Percentiles rank a stretch among this genome's conserved stretches.
Conservation (phyloP, 2,113 vertebrate species). For the Machaerirhynchus nigripectus region DNA sequence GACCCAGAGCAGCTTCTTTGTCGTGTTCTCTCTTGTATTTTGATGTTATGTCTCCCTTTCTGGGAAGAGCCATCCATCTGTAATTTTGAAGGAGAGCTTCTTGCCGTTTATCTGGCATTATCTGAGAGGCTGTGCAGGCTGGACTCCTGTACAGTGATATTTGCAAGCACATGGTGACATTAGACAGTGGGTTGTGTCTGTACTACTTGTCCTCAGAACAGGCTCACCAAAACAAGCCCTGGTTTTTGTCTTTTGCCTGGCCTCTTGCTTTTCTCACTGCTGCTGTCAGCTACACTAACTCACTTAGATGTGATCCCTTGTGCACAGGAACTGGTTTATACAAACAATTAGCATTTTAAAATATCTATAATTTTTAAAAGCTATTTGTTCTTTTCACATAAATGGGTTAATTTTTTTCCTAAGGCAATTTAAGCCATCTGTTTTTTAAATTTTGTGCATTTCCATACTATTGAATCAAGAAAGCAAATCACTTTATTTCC, state of each 20-base stretch:
- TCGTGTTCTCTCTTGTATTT: not conserved
- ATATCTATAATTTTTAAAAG: not conserved
- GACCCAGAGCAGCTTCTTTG: not conserved
- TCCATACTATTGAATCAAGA: not conserved
- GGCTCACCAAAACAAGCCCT: conserved; percentile 7
- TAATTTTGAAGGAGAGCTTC: conserved; percentile 6
- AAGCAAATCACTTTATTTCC: not conserved
- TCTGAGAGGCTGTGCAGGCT: conserved; percentile 15
- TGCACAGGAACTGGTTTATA: not conserved
- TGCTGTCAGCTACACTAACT: not conserved
- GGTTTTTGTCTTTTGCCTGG: not conserved
- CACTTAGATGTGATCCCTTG: not conserved
- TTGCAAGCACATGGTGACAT: conserved; percentile 25
- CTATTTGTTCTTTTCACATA: not conserved
- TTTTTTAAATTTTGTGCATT: not conserved
- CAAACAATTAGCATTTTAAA: not conserved
- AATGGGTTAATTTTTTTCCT: not conserved
- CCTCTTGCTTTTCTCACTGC: not conserved
- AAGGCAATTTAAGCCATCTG: not conserved
- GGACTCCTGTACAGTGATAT: conserved; percentile 7
- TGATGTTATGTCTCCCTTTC: not conserved
- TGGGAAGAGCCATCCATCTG: not conserved
- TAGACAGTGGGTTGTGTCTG: not conserved
- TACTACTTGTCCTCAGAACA: not conserved
- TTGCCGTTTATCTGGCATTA: conserved; percentile 32